Evolutionary conservation across 2,797 vertebrate genomes (phyloP), one percentile per base, ranked within the genome.

Genomic region (Scyliorhinus canicula): DNA sequence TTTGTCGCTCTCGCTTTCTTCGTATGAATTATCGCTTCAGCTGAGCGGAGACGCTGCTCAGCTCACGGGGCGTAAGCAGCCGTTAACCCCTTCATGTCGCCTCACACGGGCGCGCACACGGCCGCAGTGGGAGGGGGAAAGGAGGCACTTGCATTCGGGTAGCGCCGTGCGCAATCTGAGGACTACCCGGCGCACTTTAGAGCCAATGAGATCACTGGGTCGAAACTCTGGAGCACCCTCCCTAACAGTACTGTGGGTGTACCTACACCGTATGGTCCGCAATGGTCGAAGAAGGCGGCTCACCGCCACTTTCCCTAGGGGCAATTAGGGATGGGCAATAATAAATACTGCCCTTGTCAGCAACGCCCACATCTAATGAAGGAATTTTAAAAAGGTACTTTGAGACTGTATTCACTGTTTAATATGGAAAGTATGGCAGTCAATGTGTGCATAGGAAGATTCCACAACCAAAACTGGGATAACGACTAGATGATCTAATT

Each of bases 21-120:
- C 26, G 88, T 65, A 91, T 91, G 88, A 63, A 91, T 91, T 91
- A 91, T 91, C 88, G 21, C 88, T 65, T 91, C 88, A 65, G 55
- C 55, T 57, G 86, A 90, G 85, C 85, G 5, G 85, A 88, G 86
- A 60, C 35, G 86, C 21, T 24, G 88, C 57, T 63, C 88, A 24
- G 88, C 57, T 91, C 35, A 0, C 6, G 14, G 55, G 14, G 35
- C 40, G 57, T 16, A 4, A 40, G 28, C 35, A 40, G 57, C n/a
- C 35, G 4, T 91, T 91, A 91, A 91, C 88, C 88, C 88, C 24
- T 65, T 63, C 55, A 26, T 7, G 1, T 44, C 47, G 79, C 44
- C 21, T 82, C 21, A 47, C 79, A 7, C 2, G 6, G n/a, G 12
- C 21, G 35, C 26, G n/a, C 16, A 2, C n/a, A 44, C 3, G n/a